Evolutionary conservation across 2,113 vertebrate genomes (phyloP), one percentile per base, ranked within the genome.

Genomic region (Dermatemys mawii): DNA sequence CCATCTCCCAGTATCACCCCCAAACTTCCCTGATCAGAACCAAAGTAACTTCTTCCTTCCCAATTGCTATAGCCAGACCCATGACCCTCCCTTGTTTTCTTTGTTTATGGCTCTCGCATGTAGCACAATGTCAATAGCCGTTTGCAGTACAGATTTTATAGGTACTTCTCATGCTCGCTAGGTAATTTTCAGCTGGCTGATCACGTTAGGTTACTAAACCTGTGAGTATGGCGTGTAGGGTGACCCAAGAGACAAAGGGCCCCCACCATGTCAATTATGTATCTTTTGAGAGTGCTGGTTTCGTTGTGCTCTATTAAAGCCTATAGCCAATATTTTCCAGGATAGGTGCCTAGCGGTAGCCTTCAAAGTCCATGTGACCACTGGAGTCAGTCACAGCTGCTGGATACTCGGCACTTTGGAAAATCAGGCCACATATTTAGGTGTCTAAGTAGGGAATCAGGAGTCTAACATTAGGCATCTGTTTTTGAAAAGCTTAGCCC

Each of bases 71-170:
- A 48, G 70, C 86, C 29, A 73, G 48, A 93, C 53, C 35, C 35
- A 38, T 11, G 0, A 1, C 80, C 78, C 88, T 81, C 48, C 11
- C n/a, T 78, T 32, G 22, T 84, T 46, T 88, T 41, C 44, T 53
- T 8, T 11, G 4, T 49, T 53, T 78, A 32, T 78, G 81, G 75
- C 6, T 93, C 49, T 38, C 57, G n/a, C 19, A 19, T 16, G 19
- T n/a, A 88, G 55, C 7, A 35, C 0, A 1, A 73, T 32, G 54
- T 83, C 79, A 27, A 73, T n/a, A 75, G 86, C 53, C 78, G 41
- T 78, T 82, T 85, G 83, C 46, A 88, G 78, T 22, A 53, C 54
- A 41, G 88, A 89, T 95, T 90, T 93, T 49, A 80, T 80, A 93
- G 84, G 76, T 89, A 63, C 87, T 91, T 89, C 60, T n/a, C 41